Conservation (phyloP, 37 sponge, comb jelly and placozoan genomes). For the Petrosia ficiformis region DNA sequence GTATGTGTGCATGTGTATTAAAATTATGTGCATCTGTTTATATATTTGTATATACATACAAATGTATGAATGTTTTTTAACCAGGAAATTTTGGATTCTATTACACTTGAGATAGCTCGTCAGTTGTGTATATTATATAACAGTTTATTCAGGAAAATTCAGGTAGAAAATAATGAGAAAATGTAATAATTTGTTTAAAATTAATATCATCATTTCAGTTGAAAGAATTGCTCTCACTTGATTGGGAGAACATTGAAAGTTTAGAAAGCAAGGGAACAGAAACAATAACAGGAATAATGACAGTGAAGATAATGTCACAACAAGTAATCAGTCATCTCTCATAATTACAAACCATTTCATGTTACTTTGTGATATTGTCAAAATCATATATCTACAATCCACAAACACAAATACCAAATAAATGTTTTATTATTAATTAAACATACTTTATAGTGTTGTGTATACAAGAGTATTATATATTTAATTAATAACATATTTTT, state of each 20-base stretch:
- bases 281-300: not conserved
- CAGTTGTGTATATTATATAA: slow-evolving; percentile 49
- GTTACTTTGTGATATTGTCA: not conserved
- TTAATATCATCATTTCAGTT: not conserved
- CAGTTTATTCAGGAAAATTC: slow-evolving; percentile 33
- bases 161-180: slow-evolving; percentile 23
- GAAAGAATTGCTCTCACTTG: not conserved
- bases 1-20: no score
- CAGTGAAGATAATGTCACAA: not conserved
- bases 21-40: no score
- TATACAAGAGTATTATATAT: no score
- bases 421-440: not conserved
- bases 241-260: not conserved
- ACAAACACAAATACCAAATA: not conserved
- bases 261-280: not conserved
- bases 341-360: no score
- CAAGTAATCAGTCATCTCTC: not conserved
- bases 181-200: not conserved
- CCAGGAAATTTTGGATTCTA: no score
- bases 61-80: not conserved
- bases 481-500: no score
- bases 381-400: not conserved
- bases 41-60: no score
- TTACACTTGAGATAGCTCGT: slow-evolving; percentile 65
- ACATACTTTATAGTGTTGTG: not conserved